A percentile compares a stretch with the other conserved stretches of the same genome.
phyloP scores from a whole-genome alignment of 2,888 invertebrate genomes.

The Penaeus monodon region DNA sequence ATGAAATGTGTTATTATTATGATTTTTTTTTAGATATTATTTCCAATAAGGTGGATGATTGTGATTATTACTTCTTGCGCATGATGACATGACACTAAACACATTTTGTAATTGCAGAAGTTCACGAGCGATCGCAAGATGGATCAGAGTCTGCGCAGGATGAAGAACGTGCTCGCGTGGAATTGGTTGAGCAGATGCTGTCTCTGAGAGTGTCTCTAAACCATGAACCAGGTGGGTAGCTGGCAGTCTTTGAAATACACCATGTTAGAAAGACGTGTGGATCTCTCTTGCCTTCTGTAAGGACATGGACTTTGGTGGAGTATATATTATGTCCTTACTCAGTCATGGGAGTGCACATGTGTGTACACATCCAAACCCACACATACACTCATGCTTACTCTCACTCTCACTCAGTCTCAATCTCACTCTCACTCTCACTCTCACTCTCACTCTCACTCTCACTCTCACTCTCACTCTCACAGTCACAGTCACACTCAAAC shows the following conservation, averaged over 20 bases:
- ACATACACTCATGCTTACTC: no score
- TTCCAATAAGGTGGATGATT: no score
- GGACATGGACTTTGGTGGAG: constrained; percentile 11
- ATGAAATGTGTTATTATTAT: no score
- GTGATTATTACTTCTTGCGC: no score
- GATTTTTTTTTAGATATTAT: no score
- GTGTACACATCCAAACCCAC: neutral
- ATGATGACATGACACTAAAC: neutral
- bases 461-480: no score
- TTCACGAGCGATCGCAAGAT: constrained; percentile 21
- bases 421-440: no score
- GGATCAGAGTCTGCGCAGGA: constrained; percentile 44
- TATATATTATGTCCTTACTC: neutral
- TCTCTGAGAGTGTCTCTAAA: constrained; percentile 40
- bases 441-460: no score
- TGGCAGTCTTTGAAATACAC: neutral
- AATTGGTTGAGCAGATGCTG: constrained; percentile 50
- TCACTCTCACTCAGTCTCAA: no score
- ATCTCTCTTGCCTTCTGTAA: constrained; percentile 65
- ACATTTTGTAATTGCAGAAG: constrained; percentile 7
- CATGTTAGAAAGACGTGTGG: constrained; percentile 47
- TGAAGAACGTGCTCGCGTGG: constrained; percentile 43
- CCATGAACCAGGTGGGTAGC: constrained; percentile 45
- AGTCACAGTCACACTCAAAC: no score
- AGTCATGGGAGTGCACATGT: neutral